Base-by-base conservation (phyloP, 35 echinoderm and acorn worm genomes). In the Ophioderma brevispina region DNA sequence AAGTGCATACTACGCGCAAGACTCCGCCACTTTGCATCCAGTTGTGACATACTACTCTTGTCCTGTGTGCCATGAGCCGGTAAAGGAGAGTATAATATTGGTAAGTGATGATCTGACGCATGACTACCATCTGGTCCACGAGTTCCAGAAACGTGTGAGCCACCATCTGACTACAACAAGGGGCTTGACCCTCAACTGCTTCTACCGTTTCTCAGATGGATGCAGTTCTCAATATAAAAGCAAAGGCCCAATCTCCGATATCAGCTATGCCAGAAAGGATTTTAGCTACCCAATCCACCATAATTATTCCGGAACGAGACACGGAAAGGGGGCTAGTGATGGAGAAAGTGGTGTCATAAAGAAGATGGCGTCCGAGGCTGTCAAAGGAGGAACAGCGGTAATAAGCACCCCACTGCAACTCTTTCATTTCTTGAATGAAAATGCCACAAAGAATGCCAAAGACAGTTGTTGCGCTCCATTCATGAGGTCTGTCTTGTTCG, bases 301-400 rank as follows among this genome's bases (percentile, higher is more conserved):
- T 56, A 90, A 94, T 39, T 97, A 88, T 52, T 91, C 75, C 8
- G 91, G 91, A 14, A 87, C 91, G 1, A 80, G 91, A 75, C 95
- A 94, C 88, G 95, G 95, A 0, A 97, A 94, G 42, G 95, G 95
- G 0, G 39, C 95, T 1, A 90, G 91, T 80, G 95, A 97, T 91
- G 95, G 95, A 0, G 95, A 93, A 46, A 92, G 82, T 75, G 95
- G 78, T 5, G 91, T 93, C 0, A 82, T 97, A 0, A 97, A 97
- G 64, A 88, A 34, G 2, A 43, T 76, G 21, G 95, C 91, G 14
- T 33, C 80, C 33, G 78, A 87, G 0, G 91, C 95, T 17, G 88
- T 97, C 15, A 97, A 46, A 79, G 38, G 91, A 31, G 88, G 95
- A 30, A 40, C 55, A 15, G 90, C 84, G 0, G 78, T 86, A 32